These are phyloP conservation scores for Protobothrops mucrosquamatus DNA, from an alignment of 2,113 vertebrate species.

Conservation along the genomic window DNA sequence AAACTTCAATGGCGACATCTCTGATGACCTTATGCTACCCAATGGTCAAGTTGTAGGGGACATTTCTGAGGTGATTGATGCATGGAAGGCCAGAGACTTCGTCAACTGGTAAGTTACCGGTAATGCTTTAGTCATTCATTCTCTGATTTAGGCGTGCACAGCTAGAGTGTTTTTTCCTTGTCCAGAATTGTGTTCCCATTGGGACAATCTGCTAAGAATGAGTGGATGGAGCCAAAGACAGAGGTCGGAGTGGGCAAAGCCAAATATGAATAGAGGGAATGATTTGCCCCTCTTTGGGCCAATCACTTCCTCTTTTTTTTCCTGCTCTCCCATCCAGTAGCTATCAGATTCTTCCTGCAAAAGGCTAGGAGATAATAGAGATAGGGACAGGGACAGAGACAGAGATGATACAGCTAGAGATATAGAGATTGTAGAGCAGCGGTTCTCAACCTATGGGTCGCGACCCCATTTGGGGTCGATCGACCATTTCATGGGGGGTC, in stretches of 20 bases:
- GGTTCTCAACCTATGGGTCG: too few species aligned
- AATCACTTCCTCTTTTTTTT: neutral
- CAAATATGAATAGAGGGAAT: neutral
- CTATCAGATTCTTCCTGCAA: neutral
- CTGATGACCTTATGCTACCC: constrained; percentile 14
- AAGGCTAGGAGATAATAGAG: neutral
- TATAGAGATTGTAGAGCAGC: neutral
- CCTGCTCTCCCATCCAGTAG: neutral
- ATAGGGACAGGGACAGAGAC: too few species aligned
- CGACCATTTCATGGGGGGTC: too few species aligned
- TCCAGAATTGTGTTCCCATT: neutral
- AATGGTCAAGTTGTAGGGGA: neutral
- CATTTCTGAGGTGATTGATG: constrained; percentile 1
- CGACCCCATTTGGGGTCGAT: too few species aligned
- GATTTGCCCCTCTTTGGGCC: neutral
- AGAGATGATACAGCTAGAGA: neutral
- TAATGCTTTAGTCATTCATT: neutral
- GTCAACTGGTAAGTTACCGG: neutral
- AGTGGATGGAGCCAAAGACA: neutral
- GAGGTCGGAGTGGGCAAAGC: neutral
- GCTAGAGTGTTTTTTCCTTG: neutral
- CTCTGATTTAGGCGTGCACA: neutral
- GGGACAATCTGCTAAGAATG: neutral
- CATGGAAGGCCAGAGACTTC: constrained; percentile 23
- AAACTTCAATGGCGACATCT: constrained; percentile 23